phyloP scores from a whole-genome alignment of 2,797 vertebrate species.

The Pyrocephalus nanus region DNA sequence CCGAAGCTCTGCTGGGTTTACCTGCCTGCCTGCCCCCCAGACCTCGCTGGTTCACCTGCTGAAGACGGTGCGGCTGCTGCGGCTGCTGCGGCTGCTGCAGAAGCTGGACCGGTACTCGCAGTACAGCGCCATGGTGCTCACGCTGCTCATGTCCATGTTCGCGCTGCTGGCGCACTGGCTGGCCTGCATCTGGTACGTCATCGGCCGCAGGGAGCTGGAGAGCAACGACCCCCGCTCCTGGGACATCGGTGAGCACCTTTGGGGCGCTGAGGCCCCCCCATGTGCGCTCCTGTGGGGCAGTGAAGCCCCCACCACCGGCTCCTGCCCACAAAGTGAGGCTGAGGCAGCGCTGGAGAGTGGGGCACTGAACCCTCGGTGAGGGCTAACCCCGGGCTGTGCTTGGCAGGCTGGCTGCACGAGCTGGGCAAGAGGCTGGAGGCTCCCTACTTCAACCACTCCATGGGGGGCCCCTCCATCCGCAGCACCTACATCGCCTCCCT shows the following conservation, averaged over 20 bases:
- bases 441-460: conserved; percentile 88
- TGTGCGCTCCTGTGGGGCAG: background rate
- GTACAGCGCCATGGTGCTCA: conserved; percentile 95
- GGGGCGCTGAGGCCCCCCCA: fast-evolving
- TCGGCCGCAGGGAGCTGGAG: conserved; percentile 89
- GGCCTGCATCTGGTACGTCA: conserved; percentile 96
- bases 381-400: background rate
- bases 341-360: fast-evolving
- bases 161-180: conserved; percentile 96
- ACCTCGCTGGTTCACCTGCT: conserved; percentile 92
- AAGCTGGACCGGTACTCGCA: conserved; percentile 96
- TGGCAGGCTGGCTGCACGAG: conserved; percentile 92
- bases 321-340: background rate
- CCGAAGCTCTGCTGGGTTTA: background rate
- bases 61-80: conserved; percentile 91
- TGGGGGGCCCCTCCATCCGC: conserved; percentile 87
- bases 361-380: background rate
- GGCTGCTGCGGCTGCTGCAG: conserved; percentile 90
- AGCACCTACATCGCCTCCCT: conserved; percentile 95
- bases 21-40: conserved; percentile 57
- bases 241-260: conserved; percentile 87
- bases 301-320: background rate
- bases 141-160: conserved; percentile 93
- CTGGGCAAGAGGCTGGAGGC: conserved; percentile 92
- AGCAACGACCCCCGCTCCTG: conserved; percentile 89